These are phyloP conservation scores for Myotis yumanensis DNA, from an alignment of 2,113 vertebrate species.

Conservation along the genomic window DNA sequence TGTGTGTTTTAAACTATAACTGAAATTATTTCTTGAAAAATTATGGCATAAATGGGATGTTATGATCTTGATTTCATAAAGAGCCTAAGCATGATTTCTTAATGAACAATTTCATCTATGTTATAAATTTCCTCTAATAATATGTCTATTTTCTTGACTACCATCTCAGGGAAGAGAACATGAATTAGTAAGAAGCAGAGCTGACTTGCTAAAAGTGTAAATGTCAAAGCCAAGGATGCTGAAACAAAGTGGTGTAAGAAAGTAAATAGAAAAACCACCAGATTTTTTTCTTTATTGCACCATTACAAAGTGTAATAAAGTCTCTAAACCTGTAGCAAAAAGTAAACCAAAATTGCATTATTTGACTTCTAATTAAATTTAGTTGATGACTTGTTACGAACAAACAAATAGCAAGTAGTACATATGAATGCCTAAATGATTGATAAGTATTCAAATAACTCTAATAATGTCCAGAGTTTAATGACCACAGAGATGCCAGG, in stretches of 20 bases:
- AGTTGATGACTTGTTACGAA: constrained; percentile 65
- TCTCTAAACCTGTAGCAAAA: constrained; percentile 74
- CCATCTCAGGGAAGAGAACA: constrained; percentile 83
- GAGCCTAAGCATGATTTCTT: constrained; percentile 46
- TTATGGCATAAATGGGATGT: background rate
- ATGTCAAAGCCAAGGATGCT: constrained; percentile 82
- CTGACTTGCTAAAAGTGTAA: constrained; percentile 81
- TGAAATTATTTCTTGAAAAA: constrained; percentile 25
- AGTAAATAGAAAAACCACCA: constrained; percentile 83
- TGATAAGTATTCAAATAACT: constrained; percentile 29
- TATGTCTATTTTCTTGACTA: constrained; percentile 82
- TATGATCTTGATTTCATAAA: constrained; percentile 47
- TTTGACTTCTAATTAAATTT: constrained; percentile 71
- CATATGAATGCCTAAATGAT: constrained; percentile 49
- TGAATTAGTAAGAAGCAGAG: constrained; percentile 82
- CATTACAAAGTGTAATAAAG: constrained; percentile 75
- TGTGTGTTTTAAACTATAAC: background rate
- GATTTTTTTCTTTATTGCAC: constrained; percentile 82
- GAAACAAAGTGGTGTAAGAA: constrained; percentile 83
- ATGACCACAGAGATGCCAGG: constrained; percentile 44
- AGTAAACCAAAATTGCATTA: constrained; percentile 75
- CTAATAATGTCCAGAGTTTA: constrained; percentile 56
- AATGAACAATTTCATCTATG: constrained; percentile 36
- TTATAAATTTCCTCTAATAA: constrained; percentile 77
- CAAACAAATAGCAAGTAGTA: constrained; percentile 60